Conservation (phyloP, 2,113 vertebrate genomes). For the Colinus virginianus region DNA sequence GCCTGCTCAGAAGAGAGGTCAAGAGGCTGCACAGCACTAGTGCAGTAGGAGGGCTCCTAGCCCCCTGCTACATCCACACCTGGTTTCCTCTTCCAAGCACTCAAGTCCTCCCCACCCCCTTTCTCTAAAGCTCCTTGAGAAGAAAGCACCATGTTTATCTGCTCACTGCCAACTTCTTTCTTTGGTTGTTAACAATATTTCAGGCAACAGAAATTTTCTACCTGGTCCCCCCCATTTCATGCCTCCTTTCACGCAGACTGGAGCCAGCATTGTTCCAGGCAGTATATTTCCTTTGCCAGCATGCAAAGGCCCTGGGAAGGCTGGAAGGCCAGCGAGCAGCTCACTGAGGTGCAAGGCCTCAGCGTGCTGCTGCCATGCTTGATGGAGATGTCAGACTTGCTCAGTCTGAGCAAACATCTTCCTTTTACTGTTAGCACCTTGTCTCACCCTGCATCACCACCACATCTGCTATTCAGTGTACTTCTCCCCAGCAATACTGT, state of each 20-base stretch:
- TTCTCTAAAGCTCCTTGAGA: background rate
- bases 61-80: background rate
- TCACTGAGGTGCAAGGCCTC: background rate
- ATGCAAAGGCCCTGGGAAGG: background rate
- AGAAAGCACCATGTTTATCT: background rate
- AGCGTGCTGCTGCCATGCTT: accelerated
- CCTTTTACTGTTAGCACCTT: background rate
- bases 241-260: background rate
- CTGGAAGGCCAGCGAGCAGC: background rate
- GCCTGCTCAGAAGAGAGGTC: background rate
- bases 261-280: background rate
- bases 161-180: background rate
- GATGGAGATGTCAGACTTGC: constrained; percentile 28
- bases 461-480: background rate
- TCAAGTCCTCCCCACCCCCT: background rate
- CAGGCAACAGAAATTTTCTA: background rate
- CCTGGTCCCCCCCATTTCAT: background rate
- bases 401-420: background rate
- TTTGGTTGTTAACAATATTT: background rate
- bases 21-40: background rate
- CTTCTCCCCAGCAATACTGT: background rate
- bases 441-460: accelerated
- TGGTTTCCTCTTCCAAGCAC: background rate
- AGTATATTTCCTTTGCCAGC: background rate
- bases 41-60: background rate